Conservation (phyloP, 2,888 invertebrate genomes). For the Nomada goodeniana region DNA sequence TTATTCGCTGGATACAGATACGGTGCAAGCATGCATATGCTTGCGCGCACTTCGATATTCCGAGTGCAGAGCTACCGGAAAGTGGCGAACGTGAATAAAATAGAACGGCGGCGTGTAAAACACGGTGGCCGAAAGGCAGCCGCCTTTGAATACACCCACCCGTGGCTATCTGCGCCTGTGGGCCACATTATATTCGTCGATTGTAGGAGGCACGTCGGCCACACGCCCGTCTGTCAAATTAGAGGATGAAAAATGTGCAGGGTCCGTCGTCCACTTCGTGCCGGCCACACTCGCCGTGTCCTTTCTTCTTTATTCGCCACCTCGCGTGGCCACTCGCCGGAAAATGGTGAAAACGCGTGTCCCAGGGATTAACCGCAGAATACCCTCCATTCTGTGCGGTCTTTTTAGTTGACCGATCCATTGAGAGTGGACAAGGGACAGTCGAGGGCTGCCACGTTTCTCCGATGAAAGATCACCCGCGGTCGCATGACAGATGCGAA, state of each 20-base stretch:
- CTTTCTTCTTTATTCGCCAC: slow-evolving; percentile 51
- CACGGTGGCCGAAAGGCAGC: slow-evolving; percentile 12
- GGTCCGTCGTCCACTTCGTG: slow-evolving; percentile 54
- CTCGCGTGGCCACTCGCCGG: slow-evolving; percentile 52
- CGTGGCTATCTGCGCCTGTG: neutral
- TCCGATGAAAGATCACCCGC: slow-evolving; percentile 55
- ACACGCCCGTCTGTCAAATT: slow-evolving; percentile 76
- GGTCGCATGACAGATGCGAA: slow-evolving; percentile 78
- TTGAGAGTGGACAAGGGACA: slow-evolving; percentile 48
- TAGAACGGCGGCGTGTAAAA: slow-evolving; percentile 16
- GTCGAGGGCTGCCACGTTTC: slow-evolving; percentile 58
- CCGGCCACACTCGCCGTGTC: slow-evolving; percentile 19
- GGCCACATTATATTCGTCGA: neutral
- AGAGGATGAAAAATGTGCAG: slow-evolving; percentile 73
- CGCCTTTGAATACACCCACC: slow-evolving; percentile 6
- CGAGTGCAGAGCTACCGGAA: too few species aligned
- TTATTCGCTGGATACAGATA: too few species aligned
- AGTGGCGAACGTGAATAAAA: slow-evolving; percentile 12
- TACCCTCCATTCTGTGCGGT: slow-evolving; percentile 59
- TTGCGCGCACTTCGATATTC: too few species aligned
- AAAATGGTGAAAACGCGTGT: slow-evolving; percentile 61
- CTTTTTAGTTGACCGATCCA: slow-evolving; percentile 68
- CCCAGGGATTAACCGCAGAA: slow-evolving; percentile 73
- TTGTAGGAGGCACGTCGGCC: slow-evolving; percentile 10
- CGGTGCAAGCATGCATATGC: too few species aligned